phyloP scores from a whole-genome alignment of 2,888 invertebrate genomes.

The Metalampra italica region DNA sequence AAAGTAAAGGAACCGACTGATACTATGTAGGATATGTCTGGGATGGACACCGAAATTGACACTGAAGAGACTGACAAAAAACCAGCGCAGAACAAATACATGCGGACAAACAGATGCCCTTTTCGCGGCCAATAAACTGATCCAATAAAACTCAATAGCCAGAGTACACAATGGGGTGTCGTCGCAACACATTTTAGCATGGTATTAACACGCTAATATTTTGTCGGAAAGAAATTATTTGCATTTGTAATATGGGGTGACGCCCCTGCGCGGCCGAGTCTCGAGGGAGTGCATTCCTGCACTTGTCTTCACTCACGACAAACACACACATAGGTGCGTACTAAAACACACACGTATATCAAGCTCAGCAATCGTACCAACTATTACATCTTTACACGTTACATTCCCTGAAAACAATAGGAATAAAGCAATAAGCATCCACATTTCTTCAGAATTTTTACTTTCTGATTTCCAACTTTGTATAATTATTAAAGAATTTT shows the following conservation, averaged over 20 bases:
- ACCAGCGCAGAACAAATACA: conserved; percentile 15
- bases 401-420: no score
- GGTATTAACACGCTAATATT: conserved; percentile 72
- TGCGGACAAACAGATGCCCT: conserved; percentile 36
- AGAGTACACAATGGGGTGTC: conserved; percentile 56
- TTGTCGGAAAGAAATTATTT: conserved; percentile 72
- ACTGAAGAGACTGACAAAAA: no score
- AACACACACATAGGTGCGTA: conserved; percentile 18
- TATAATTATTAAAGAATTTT: no score
- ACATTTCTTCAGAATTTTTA: no score
- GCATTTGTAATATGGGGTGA: conserved; percentile 49
- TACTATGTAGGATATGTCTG: no score
- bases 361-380: no score
- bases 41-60: no score
- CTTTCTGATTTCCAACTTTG: no score
- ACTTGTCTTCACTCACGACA: conserved; percentile 40
- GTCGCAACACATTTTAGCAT: conserved; percentile 55
- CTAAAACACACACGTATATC: conserved; percentile 9
- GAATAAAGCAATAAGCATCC: no score
- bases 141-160: conserved; percentile 64
- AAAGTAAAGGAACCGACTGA: no score
- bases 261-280: conserved; percentile 20
- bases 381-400: no score
- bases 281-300: conserved; percentile 61
- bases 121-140: conserved; percentile 52